A percentile compares a stretch with the other conserved stretches of the same genome.
Evolutionary conservation across 2,113 vertebrate genomes (phyloP).

Genomic region (Baryphthengus martii): DNA sequence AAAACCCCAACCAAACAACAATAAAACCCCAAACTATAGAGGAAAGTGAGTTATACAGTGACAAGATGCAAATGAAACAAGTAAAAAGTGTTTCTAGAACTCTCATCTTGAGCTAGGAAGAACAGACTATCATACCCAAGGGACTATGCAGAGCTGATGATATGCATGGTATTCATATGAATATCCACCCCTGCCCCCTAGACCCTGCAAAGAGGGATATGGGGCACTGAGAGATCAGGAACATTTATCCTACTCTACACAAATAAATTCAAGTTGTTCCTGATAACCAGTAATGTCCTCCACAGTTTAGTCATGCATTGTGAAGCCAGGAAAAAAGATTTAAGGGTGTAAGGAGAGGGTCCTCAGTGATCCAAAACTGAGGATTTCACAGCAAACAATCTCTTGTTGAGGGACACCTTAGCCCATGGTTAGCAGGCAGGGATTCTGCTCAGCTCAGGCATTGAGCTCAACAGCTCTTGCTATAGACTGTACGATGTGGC

Average conservation of each 20-base stretch:
- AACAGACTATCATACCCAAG: not conserved
- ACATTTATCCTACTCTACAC: rapidly evolving
- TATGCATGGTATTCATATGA: not conserved
- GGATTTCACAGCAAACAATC: not conserved
- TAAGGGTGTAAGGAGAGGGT: not conserved
- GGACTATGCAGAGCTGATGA: not conserved
- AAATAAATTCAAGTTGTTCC: no score
- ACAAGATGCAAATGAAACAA: constrained; percentile 5
- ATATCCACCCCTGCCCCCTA: not conserved
- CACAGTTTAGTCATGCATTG: not conserved
- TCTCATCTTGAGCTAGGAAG: not conserved
- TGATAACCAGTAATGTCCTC: not conserved
- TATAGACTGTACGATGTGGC: rapidly evolving
- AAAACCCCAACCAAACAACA: not conserved
- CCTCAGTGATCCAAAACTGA: rapidly evolving
- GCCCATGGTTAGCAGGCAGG: not conserved
- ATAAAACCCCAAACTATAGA: not conserved
- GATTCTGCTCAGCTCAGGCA: not conserved
- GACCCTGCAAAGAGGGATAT: not conserved
- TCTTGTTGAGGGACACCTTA: not conserved
- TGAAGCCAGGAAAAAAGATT: not conserved
- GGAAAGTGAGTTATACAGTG: not conserved
- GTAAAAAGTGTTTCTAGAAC: not conserved
- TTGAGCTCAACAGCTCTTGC: not conserved
- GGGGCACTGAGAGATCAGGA: not conserved